Base-by-base conservation (phyloP, 2,113 vertebrate genomes). In the Catharus minimus region DNA sequence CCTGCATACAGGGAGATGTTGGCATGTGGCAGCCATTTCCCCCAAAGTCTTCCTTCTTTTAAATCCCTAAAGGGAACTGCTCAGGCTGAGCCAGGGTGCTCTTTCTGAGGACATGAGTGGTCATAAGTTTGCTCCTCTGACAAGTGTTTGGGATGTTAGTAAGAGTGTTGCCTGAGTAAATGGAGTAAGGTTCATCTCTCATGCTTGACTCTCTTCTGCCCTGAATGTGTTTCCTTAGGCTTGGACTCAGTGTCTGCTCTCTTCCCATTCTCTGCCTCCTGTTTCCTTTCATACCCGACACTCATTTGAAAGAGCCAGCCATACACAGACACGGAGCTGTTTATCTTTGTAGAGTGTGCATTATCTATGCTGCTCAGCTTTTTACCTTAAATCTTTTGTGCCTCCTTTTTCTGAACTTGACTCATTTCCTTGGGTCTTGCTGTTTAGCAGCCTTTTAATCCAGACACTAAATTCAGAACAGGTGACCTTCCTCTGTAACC, bases 341-440 rank as follows among this genome's bases (percentile, higher is more conserved):
- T 95, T 95, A 94, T 93, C 69, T 94, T 89, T 50, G 62, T 68
- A 39, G 57, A 93, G 16, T 39, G 66, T 94, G 53, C 30, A 49
- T 92, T 93, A 88, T 75, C 90, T 94, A 2, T 57, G 53, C 43
- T 82, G 15, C 50, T 86, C 66, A 86, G 62, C 44, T 72, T 86
- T 92, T 84, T 90, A 58, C 50, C 57, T 92, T 71, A 69, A 79
- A 82, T 57, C 28, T 77, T 90, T 47, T 50, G 33, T 57, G 72
- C 41, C 88, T 84, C 28, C 9, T 88, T 84, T 93, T 84, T 47
- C 84, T 79, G 38, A 91, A 65, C 32, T 89, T 68, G 61, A 74
- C 21, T 82, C 2, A 55, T 82, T 91, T 94, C 53, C 66, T 75
- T 38, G 12, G 72, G 46, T 75, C 65, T 82, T 82, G 32, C 49